Percentiles rank a stretch among this genome's conserved stretches.
Conservation (phyloP, 2,113 vertebrate genomes). For the Bungarus multicinctus region DNA sequence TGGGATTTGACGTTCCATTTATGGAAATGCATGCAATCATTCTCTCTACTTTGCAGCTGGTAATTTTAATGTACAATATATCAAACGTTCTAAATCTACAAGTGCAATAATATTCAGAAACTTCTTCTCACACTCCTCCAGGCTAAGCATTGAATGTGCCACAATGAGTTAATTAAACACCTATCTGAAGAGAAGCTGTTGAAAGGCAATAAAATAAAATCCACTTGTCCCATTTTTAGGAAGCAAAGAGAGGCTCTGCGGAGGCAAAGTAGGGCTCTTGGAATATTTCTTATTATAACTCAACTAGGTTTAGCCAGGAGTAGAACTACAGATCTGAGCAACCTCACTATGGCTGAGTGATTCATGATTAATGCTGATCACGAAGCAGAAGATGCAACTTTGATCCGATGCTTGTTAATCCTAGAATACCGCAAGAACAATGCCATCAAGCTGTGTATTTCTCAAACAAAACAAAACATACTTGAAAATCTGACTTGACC, state of each 20-base stretch:
- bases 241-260: slow-evolving; percentile 18
- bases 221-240: slow-evolving; percentile 28
- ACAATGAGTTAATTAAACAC: slow-evolving; percentile 68
- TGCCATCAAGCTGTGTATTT: neutral
- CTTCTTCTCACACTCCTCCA: slow-evolving; percentile 50
- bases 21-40: neutral
- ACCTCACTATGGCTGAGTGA: too few species aligned
- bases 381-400: neutral
- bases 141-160: slow-evolving; percentile 56
- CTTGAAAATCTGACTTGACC: neutral
- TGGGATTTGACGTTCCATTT: slow-evolving; percentile 3
- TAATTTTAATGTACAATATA: neutral
- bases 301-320: neutral
- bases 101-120: slow-evolving; percentile 23
- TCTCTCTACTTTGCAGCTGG: slow-evolving; percentile 38
- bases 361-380: neutral
- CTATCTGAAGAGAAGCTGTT: slow-evolving; percentile 61
- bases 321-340: neutral
- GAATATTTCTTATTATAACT: slow-evolving; percentile 18
- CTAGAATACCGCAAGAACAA: neutral
- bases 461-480: neutral
- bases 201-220: slow-evolving; percentile 56
- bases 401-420: neutral
- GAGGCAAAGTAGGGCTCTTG: slow-evolving; percentile 33
- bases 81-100: slow-evolving; percentile 38